These are phyloP conservation scores for Bufo bufo DNA, from an alignment of 2,113 vertebrate genomes.

Conservation along the genomic window DNA sequence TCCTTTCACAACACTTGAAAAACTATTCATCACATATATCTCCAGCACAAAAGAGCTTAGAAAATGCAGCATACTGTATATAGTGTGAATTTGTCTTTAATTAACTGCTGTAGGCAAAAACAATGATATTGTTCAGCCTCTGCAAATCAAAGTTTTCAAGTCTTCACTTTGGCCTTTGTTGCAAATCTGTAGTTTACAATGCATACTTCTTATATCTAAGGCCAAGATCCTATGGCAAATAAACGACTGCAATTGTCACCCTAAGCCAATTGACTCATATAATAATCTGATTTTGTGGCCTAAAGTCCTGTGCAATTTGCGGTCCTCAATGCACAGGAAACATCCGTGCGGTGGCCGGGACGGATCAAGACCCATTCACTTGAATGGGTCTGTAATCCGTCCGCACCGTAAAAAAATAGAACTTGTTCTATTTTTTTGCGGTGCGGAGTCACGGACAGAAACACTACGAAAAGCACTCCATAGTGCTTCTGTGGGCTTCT, in stretches of 20 bases:
- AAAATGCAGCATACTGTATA: slow-evolving; percentile 23
- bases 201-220: not conserved
- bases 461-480: too few species aligned
- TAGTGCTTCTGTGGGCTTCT: too few species aligned
- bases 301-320: not conserved
- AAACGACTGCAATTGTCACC: not conserved
- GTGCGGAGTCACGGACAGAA: too few species aligned
- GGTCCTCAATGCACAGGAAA: too few species aligned
- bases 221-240: not conserved
- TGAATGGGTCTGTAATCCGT: too few species aligned
- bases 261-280: not conserved
- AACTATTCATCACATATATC: slow-evolving; percentile 38
- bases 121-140: not conserved
- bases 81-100: slow-evolving; percentile 13
- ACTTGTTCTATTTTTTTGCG: too few species aligned
- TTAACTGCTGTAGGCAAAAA: not conserved
- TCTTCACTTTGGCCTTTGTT: not conserved
- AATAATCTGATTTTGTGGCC: not conserved
- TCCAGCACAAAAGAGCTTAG: slow-evolving; percentile 25
- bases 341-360: too few species aligned
- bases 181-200: not conserved
- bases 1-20: slow-evolving; percentile 16
- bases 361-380: too few species aligned
- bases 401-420: too few species aligned
- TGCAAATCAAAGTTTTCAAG: not conserved